phyloP scores from a whole-genome alignment of 1,140 invertebrate species.

The Acyrthosiphon pisum region DNA sequence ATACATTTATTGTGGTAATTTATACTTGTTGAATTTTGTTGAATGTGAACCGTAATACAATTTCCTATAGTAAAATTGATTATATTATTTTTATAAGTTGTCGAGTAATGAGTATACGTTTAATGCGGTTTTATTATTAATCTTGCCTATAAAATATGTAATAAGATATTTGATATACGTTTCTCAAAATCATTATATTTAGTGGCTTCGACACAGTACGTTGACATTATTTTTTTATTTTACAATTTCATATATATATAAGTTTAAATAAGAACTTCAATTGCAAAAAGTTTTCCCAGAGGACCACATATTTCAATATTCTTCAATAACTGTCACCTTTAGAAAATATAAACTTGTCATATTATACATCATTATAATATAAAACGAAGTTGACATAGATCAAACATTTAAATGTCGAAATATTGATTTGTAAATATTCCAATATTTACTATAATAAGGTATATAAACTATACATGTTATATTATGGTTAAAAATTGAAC shows the following conservation, averaged over 20 bases:
- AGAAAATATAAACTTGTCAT: not conserved
- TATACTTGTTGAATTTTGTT: not conserved
- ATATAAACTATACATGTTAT: not conserved
- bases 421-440: not conserved
- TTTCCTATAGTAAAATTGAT: not conserved
- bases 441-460: not conserved
- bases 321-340: constrained; percentile 11
- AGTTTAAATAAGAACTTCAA: not conserved
- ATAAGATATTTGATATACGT: not conserved
- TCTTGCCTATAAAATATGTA: not conserved
- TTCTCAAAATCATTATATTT: not conserved
- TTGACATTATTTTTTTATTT: not conserved
- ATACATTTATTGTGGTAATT: not conserved
- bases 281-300: not conserved
- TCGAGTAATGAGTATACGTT: not conserved
- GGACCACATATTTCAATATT: not conserved
- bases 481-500: no score
- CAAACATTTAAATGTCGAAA: not conserved
- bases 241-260: not conserved
- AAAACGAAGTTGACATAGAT: not conserved
- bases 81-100: not conserved
- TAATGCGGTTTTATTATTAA: not conserved
- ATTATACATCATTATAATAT: not conserved
- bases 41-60: not conserved
- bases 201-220: not conserved